Base-by-base conservation (phyloP, 2,113 vertebrate species). In the Corythoichthys intestinalis region DNA sequence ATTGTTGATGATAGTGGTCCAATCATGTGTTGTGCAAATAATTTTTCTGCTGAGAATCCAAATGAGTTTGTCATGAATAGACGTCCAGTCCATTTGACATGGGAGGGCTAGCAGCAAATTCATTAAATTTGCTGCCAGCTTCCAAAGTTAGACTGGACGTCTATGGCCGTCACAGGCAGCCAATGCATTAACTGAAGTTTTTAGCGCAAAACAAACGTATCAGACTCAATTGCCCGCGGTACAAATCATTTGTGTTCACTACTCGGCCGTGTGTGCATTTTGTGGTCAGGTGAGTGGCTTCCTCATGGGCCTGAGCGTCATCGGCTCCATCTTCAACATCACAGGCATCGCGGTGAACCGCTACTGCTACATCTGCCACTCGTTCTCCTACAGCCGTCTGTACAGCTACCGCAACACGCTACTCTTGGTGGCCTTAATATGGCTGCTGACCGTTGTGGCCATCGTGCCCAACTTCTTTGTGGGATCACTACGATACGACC, bases 251-350 rank as follows among this genome's bases (percentile, higher is more conserved):
- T 11, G 2, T 54, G n/a, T 28, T 12, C 0, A 58, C 34, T 6
- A 3, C 4, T 14, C 13, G 56, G 5, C 13, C 20, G 4, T 37
- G 6, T 20, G 14, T 60, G 11, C 5, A 10, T 65, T 17, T 28
- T 81, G 69, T 65, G 37, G 48, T 15, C 79, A 91, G 90, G 81
- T 92, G n/a, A 97, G 96, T 0, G 93, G 94, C 76, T 96, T 96
- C 70, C 92, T 97, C 50, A 96, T 96, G 94, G 96, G 95, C 6
- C 90, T 97, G 41, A 97, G 95, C 0, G 93, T 96, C 65, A 94
- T 95, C 5, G 94, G 95, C 15, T 98, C 95, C 2, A 94, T 98
- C 84, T 98, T 97, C 90, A 96, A 93, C 91, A 96, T 97, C 88
- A 94, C 94, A 0, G 94, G 93, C 38, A 96, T 96, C 2, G 95